Evolutionary conservation across 2,797 vertebrate species (phyloP), one percentile per base, ranked within the genome.

Genomic region (Tympanoctomys barrerae): DNA sequence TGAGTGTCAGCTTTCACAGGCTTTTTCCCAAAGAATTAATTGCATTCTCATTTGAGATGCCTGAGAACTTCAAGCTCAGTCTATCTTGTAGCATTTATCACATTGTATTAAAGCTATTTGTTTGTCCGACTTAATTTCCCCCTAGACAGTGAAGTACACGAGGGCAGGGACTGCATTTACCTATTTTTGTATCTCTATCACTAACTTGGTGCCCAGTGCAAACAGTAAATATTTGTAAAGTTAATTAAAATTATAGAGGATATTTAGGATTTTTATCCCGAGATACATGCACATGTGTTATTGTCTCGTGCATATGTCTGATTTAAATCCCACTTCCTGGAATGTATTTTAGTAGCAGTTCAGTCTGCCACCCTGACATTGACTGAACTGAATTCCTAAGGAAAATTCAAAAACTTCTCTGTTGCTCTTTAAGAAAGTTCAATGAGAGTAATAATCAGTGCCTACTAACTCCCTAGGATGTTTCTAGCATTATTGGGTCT

Each of bases 41-140:
- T 62, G 54, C 36, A 85, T 78, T 77, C 46, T 78, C n/a, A n/a
- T 4, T 87, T 77, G 54, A 36, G 71, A 61, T 84, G 61, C 73
- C 75, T 0, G 16, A 84, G 62, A 88, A 61, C 42, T 57, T 95
- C 46, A 73, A 33, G 57, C 61, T 93, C 78, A 89, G 2, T 93
- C 75, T 91, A 16, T 80, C 85, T 42, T 18, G 0, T 88, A 64
- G 54, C 28, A 46, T 96, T 79, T 84, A 73, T 94, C 61, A 61
- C 57, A 12, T 18, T 64, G 49, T 71, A 42, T 89, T 87, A 54
- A 73, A 91, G 36, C 86, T 46, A 46, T 79, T 79, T 49, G 19
- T 81, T 91, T 95, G 83, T 75, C 54, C 49, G 84, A 26, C 28
- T 82, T 80, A n/a, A 75, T 93, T 90, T 95, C 64, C 91, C 39